A percentile compares a stretch with the other conserved stretches of the same genome.
These are phyloP conservation scores for Masnerella sp. DNA, from an alignment of 2,888 invertebrate species.

Conservation along the genomic window DNA sequence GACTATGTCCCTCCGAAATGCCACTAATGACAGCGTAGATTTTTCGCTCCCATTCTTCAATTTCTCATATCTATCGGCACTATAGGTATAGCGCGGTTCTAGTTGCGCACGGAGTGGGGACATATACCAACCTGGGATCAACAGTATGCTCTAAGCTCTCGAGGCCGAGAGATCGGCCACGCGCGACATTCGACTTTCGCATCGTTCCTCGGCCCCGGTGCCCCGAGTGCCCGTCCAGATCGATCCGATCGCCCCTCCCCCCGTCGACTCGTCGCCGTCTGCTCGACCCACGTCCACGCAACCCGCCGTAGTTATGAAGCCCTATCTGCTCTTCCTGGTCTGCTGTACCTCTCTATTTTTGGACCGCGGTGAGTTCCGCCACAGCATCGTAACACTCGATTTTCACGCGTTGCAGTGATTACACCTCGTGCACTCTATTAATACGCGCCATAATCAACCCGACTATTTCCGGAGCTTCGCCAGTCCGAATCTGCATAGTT, in stretches of 20 bases:
- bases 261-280: conserved; percentile 4
- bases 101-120: conserved; percentile 60
- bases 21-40: too few species aligned
- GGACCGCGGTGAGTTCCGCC: conserved; percentile 51
- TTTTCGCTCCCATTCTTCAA: conserved; percentile 39
- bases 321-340: conserved; percentile 46
- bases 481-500: too few species aligned
- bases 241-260: background rate
- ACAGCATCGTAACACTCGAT: background rate
- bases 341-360: conserved; percentile 50
- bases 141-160: conserved; percentile 71
- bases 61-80: conserved; percentile 46
- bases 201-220: conserved; percentile 22
- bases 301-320: conserved; percentile 50
- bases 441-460: conserved; percentile 15
- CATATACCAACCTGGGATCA: conserved; percentile 68
- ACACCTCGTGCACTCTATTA: conserved; percentile 28
- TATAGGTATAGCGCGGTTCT: conserved; percentile 48
- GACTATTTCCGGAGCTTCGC: conserved; percentile 9
- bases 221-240: conserved; percentile 14
- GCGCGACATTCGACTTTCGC: conserved; percentile 26
- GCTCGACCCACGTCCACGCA: conserved; percentile 6
- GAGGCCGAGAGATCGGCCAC: conserved; percentile 71
- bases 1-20: too few species aligned
- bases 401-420: conserved; percentile 12